Conservation (phyloP, 2,797 vertebrate species). For the Helicolenus hilgendorfi region DNA sequence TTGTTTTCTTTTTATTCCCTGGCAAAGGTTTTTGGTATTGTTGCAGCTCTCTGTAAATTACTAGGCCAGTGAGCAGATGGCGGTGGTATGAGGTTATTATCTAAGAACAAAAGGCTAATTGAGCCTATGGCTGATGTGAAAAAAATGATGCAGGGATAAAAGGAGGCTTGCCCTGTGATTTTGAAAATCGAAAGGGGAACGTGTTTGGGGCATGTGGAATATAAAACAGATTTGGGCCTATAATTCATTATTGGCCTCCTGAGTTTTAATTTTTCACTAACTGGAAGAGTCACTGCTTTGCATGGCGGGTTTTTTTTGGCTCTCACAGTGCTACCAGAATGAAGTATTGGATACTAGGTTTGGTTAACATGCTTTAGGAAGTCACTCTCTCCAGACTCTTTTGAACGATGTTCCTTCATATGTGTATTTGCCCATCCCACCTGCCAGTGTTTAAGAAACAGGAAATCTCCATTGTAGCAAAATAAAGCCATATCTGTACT, state of each 20-base stretch:
- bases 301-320: slow-evolving; percentile 1
- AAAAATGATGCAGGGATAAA: slow-evolving; percentile 48
- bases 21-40: slow-evolving; percentile 16
- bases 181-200: slow-evolving; percentile 43
- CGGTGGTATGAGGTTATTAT: slow-evolving; percentile 58
- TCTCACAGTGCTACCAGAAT: background rate
- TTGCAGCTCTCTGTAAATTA: slow-evolving; percentile 49
- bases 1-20: background rate
- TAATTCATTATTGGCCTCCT: slow-evolving; percentile 42
- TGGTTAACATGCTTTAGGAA: slow-evolving; percentile 4
- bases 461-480: background rate
- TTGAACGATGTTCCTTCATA: background rate
- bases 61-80: slow-evolving; percentile 68
- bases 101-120: slow-evolving; percentile 78
- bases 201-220: slow-evolving; percentile 26
- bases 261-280: slow-evolving; percentile 45
- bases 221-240: slow-evolving; percentile 50
- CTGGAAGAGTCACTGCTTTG: slow-evolving; percentile 28
- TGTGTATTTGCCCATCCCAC: background rate
- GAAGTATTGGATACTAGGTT: background rate
- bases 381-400: background rate
- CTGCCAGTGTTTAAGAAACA: background rate
- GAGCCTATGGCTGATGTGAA: slow-evolving; percentile 55
- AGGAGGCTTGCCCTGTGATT: slow-evolving; percentile 36
- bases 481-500: background rate